Base-by-base conservation (phyloP, 2,888 invertebrate species). In the Odontothrips loti region DNA sequence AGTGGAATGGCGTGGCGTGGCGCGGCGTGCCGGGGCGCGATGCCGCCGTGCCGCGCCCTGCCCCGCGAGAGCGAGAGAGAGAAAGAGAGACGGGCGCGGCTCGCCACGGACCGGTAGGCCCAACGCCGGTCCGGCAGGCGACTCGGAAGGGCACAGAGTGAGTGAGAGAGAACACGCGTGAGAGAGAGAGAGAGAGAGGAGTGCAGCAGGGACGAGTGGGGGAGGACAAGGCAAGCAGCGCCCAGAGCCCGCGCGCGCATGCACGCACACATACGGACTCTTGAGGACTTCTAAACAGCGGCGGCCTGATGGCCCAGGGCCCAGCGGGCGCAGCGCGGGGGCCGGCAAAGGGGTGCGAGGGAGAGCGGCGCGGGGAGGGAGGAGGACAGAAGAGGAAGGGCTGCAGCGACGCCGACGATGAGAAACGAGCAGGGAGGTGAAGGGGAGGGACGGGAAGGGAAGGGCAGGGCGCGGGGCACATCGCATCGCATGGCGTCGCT, bases 101-200 rank as follows among this genome's bases (percentile, higher is more conserved):
- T 75, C 68, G 68, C 68, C 68, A 75, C 27, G 68, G 68, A n/a
- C 68, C 68, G 68, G 68, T 75, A 75, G 68, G 68, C 68, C 68
- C 68, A 75, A 75, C 68, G 68, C 27, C 23, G 23, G 12, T 12
- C 68, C 68, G 27, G 12, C 68, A 27, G 27, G 68, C 68, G 68
- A 75, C 68, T 75, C 68, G 68, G 58, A 58, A 58, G 58, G 58
- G 58, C 58, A n/a, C 34, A 58, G 51, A 51, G 51, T 6, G 51
- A 51, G 51, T 1, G 51, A 51, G 51, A 51, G 51, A 51, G 51
- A 51, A 10, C 3, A 10, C 3, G 51, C 3, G 51, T 6, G 51
- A 51, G 51, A 51, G 51, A 51, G 51, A 51, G 51, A 51, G 51
- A 51, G 51, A 10, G 51, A 8, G 51, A 51, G 6, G 51, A 51